Evolutionary conservation across 2,797 vertebrate species (phyloP), one percentile per base, ranked within the genome.

Genomic region (Danio jaintianensis): DNA sequence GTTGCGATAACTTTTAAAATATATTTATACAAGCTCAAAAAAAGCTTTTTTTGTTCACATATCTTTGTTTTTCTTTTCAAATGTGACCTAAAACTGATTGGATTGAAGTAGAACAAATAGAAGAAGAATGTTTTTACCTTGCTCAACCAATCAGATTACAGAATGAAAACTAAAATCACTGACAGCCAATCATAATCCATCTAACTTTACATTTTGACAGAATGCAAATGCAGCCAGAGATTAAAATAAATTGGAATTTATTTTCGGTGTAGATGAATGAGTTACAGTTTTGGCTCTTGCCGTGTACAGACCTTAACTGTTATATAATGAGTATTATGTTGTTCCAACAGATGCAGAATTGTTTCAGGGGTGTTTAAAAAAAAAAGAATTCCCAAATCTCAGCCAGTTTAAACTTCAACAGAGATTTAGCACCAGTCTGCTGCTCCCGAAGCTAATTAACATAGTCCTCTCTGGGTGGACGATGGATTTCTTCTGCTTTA

Each of bases 401-500:
- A 68, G 66, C 22, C 36, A 63, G 45, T 56, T 38, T 83, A 69
- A 61, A 40, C 42, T 48, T 59, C 42, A 66, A 58, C 50, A 40
- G 43, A 58, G 63, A 70, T 73, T 38, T 69, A 82, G 64, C 70
- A 80, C 70, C 80, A 73, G 66, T 79, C 56, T 47, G 52, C 22
- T 64, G 59, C 77, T 78, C 74, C 62, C 53, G 0, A 56, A 47
- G 69, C 61, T 82, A 85, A 85, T 82, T 83, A 83, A 59, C 70
- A 79, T 36, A 50, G 61, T 62, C 52, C 78, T 69, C 82, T 78
- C 59, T 72, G 72, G 76, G 53, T 22, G 66, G 66, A 78, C 66
- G 77, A 87, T 80, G 73, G 78, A 87, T 83, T 80, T 73, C 59
- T 55, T 67, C 76, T 75, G 55, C 78, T 58, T 61, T 78, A 75